Evolutionary conservation across 1,140 invertebrate species (phyloP).

Genomic region (Agrypnia vestita): DNA sequence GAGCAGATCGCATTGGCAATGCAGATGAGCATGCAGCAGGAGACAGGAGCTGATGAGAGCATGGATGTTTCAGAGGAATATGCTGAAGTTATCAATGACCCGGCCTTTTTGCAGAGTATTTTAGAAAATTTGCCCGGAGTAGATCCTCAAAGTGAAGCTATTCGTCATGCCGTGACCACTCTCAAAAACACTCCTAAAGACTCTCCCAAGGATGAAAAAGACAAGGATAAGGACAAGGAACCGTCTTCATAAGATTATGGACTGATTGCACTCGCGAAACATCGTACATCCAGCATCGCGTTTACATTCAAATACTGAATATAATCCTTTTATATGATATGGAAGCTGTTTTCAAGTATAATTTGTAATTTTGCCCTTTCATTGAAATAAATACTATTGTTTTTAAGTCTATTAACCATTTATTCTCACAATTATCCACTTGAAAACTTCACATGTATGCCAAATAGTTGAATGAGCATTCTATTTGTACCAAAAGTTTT

Average conservation of each 20-base stretch:
- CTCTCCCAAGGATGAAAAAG: conserved; percentile 79
- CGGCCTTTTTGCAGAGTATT: conserved; percentile 94
- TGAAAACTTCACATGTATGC: neutral
- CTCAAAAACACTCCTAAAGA: conserved; percentile 77
- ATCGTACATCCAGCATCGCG: neutral
- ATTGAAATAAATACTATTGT: conserved; percentile 31
- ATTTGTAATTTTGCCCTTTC: conserved; percentile 25
- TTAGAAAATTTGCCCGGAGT: conserved; percentile 95
- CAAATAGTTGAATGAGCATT: too few species aligned
- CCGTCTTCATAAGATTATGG: conserved; percentile 44
- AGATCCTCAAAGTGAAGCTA: conserved; percentile 93
- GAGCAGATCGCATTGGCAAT: conserved; percentile 99
- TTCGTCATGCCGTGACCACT: conserved; percentile 90
- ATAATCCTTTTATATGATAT: conserved; percentile 40
- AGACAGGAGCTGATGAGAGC: conserved; percentile 79
- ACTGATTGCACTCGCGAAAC: conserved; percentile 28
- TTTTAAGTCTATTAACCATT: conserved; percentile 19
- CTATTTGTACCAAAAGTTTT: too few species aligned
- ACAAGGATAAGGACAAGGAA: conserved; percentile 77
- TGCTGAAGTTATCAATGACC: conserved; percentile 94
- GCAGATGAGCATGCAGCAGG: conserved; percentile 97
- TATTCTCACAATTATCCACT: conserved; percentile 3
- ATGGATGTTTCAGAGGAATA: conserved; percentile 92
- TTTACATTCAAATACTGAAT: conserved; percentile 18
- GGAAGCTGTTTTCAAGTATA: conserved; percentile 4